Conservation (phyloP, 2,113 vertebrate species). For the Stigmatopora argus region DNA sequence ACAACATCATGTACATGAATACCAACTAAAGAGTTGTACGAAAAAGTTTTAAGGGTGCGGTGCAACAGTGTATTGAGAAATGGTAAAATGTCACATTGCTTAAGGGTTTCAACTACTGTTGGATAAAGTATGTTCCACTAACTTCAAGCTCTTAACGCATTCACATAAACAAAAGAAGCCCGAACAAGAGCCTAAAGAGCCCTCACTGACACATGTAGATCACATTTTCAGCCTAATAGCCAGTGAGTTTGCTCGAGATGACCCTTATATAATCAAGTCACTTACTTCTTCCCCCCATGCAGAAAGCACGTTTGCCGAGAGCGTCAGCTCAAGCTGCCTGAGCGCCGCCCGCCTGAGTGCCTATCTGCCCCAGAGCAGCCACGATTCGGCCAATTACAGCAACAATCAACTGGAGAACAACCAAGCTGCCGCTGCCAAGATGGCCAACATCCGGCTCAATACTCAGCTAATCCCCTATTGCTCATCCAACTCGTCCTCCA, state of each 20-base stretch:
- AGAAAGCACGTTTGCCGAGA: slow-evolving; percentile 95
- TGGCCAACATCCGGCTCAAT: slow-evolving; percentile 82
- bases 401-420: slow-evolving; percentile 96
- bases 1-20: not conserved
- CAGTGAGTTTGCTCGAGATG: not conserved
- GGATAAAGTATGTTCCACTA: not conserved
- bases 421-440: slow-evolving; percentile 89
- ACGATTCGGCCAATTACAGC: slow-evolving; percentile 95
- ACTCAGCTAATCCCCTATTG: slow-evolving; percentile 84
- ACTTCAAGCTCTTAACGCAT: not conserved
- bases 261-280: not conserved
- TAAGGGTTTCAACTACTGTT: not conserved
- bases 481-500: slow-evolving; percentile 59
- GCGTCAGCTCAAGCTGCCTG: slow-evolving; percentile 82
- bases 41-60: too few species aligned
- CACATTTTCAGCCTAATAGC: not conserved
- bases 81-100: too few species aligned
- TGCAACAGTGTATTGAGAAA: too few species aligned
- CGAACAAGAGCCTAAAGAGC: not conserved
- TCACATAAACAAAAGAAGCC: not conserved
- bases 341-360: slow-evolving; percentile 85
- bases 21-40: too few species aligned
- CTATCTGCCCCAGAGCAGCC: slow-evolving; percentile 90
- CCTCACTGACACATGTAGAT: not conserved
- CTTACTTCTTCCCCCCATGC: slow-evolving; percentile 36